A percentile compares a stretch with the other conserved stretches of the same genome.
Evolutionary conservation across 2,888 invertebrate species (phyloP).

Genomic region (Hermodice carunculata): DNA sequence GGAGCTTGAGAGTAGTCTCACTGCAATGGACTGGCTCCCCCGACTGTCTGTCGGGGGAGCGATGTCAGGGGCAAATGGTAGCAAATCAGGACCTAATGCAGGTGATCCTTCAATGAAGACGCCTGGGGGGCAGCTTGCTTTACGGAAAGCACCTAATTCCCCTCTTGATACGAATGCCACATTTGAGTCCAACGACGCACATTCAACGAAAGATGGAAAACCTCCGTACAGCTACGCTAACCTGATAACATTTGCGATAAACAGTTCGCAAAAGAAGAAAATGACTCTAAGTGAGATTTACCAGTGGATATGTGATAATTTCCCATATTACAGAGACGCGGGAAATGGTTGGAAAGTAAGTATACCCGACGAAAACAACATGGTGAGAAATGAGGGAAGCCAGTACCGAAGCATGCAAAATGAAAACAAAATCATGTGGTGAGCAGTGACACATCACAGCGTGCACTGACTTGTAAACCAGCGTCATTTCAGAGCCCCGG

Average conservation of each 20-base stretch:
- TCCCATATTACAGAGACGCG: conserved; percentile 80
- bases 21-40: conserved; percentile 73
- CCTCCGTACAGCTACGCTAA: conserved; percentile 78
- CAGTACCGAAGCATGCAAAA: too few species aligned
- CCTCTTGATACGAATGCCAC: conserved; percentile 59
- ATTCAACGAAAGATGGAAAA: conserved; percentile 66
- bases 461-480: too few species aligned
- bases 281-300: conserved; percentile 83
- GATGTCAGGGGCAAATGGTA: conserved; percentile 51
- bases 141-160: conserved; percentile 61
- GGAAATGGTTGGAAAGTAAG: conserved; percentile 80
- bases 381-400: too few species aligned
- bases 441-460: too few species aligned
- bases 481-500: too few species aligned
- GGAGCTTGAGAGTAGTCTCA: conserved; percentile 71
- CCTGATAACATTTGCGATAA: conserved; percentile 79
- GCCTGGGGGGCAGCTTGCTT: conserved; percentile 53
- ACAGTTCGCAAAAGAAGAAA: conserved; percentile 77
- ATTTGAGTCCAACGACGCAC: conserved; percentile 49
- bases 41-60: conserved; percentile 68
- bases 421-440: too few species aligned
- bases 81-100: conserved; percentile 18
- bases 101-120: conserved; percentile 1
- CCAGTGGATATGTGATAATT: conserved; percentile 80
- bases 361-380: too few species aligned